phyloP scores from a whole-genome alignment of 2,113 vertebrate genomes.

The Lucifuga dentata region DNA sequence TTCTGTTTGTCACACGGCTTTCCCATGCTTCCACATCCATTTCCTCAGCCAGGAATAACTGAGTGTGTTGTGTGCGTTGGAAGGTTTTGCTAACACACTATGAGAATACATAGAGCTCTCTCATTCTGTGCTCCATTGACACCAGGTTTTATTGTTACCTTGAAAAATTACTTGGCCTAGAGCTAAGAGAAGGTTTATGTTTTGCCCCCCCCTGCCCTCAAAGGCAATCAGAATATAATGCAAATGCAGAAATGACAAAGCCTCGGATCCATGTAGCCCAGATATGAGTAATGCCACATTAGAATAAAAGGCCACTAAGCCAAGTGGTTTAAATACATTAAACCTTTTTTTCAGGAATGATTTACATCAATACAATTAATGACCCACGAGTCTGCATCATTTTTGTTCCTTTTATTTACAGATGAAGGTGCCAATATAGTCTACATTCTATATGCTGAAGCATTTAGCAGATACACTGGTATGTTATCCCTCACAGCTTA shows the following conservation, averaged over 20 bases:
- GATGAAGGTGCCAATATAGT: no score
- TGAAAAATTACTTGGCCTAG: constrained; percentile 48
- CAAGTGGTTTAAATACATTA: constrained; percentile 33
- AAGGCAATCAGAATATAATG: constrained; percentile 47
- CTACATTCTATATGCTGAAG: no score
- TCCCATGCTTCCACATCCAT: constrained; percentile 11
- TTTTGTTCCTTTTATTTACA: background rate
- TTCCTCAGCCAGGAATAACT: constrained; percentile 16
- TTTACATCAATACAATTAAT: background rate
- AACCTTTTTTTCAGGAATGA: background rate
- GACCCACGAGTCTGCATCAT: no score
- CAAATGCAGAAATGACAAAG: constrained; percentile 51
- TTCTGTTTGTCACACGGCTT: constrained; percentile 25
- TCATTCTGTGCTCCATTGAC: background rate
- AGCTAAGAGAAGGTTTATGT: constrained; percentile 30
- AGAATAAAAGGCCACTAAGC: constrained; percentile 24
- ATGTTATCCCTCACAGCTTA: background rate
- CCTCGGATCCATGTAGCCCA: constrained; percentile 21
- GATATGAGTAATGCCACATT: constrained; percentile 39
- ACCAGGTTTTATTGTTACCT: constrained; percentile 48
- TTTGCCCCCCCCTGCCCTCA: constrained; percentile 45
- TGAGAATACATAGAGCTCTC: constrained; percentile 4
- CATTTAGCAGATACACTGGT: background rate
- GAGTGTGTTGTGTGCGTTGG: constrained; percentile 22
- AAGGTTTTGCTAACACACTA: constrained; percentile 14